A percentile compares a stretch with the other conserved stretches of the same genome.
Evolutionary conservation across 2,888 invertebrate genomes (phyloP).

Genomic region (Pachycephus smyrnensis): DNA sequence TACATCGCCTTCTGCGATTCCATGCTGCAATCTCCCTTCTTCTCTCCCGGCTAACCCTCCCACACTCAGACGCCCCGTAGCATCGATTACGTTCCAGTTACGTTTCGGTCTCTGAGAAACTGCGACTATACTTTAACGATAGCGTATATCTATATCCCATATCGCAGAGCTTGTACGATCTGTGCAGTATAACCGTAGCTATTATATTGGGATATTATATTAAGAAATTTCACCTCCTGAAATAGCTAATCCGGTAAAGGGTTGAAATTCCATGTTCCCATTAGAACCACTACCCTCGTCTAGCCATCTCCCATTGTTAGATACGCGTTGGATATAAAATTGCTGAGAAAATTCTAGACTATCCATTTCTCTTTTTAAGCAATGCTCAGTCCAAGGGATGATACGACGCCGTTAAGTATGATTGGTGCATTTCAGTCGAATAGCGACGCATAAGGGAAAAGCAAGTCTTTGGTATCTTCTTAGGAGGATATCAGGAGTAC

Average conservation of each 20-base stretch:
- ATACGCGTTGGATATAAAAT: too few relatives aligned
- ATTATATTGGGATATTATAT: not conserved
- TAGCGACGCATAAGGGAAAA: not conserved
- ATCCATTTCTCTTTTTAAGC: not conserved
- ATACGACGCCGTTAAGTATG: not conserved
- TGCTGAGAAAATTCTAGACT: not conserved
- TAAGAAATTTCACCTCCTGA: not conserved
- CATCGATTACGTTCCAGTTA: not conserved
- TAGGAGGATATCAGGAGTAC: not conserved
- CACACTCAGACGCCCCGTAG: not conserved
- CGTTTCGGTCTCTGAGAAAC: not conserved
- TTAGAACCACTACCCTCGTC: not conserved
- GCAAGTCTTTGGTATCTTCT: not conserved
- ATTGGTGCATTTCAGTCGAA: not conserved
- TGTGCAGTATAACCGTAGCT: not conserved
- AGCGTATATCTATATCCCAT: not conserved
- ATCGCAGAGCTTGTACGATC: not conserved
- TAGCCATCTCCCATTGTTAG: not conserved
- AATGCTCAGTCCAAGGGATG: not conserved
- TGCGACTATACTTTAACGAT: not conserved
- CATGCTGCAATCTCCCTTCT: not conserved
- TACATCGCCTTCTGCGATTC: not conserved
- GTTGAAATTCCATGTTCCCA: not conserved
- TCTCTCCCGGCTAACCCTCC: not conserved
- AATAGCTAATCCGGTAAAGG: not conserved